These are phyloP conservation scores for Clarias platycephalus DNA, from an alignment of 2,797 vertebrate species.

Conservation along the genomic window DNA sequence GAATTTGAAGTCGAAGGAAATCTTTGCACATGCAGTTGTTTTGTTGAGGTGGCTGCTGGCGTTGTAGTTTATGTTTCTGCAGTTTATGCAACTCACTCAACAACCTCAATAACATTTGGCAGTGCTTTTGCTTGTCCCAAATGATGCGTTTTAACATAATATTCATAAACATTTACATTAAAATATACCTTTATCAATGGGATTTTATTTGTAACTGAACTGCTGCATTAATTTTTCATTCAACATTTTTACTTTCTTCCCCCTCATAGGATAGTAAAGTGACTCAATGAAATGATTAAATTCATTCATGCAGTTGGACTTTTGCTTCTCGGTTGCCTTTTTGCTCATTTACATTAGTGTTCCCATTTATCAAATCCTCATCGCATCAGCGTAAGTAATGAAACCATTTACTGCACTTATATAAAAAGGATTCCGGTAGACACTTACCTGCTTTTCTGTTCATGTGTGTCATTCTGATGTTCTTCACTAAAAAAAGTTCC, in stretches of 20 bases:
- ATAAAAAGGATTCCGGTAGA: not conserved
- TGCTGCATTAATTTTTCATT: not conserved
- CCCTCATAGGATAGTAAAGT: not conserved
- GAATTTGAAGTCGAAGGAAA: too few relatives aligned
- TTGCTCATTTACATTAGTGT: not conserved
- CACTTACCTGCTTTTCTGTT: slow-evolving; percentile 28
- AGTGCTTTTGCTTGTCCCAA: not conserved
- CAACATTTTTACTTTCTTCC: not conserved
- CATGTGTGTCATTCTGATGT: slow-evolving; percentile 8
- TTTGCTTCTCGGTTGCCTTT: not conserved
- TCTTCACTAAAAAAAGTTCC: slow-evolving; percentile 33
- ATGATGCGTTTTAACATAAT: not conserved
- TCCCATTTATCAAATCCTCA: not conserved
- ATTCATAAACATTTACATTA: not conserved
- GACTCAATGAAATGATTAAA: not conserved
- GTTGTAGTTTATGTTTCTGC: not conserved
- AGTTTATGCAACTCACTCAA: not conserved
- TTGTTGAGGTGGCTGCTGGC: too few relatives aligned
- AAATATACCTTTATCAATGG: not conserved
- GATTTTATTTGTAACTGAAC: not conserved
- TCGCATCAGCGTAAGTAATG: not conserved
- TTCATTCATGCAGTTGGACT: not conserved
- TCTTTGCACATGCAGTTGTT: too few relatives aligned
- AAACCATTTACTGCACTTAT: not conserved
- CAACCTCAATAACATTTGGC: not conserved